Conservation (phyloP, 2,888 invertebrate species). For the Tetramorium bicarinatum region DNA sequence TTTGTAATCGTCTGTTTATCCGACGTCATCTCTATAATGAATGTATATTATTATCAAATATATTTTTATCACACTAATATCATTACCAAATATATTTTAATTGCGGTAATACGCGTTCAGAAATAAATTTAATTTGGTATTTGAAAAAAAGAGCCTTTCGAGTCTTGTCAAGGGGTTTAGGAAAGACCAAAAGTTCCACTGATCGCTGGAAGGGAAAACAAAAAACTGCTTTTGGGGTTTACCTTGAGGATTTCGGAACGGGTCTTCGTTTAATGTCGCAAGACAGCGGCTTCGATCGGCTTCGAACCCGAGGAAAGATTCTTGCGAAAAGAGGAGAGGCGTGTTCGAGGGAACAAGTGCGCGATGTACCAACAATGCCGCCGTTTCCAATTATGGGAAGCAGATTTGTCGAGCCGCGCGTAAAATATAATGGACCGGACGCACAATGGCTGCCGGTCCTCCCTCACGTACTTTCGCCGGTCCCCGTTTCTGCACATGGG, state of each 20-base stretch:
- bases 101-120: neutral
- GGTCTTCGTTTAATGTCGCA: neutral
- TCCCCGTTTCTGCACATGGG: constrained; percentile 57
- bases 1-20: neutral
- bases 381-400: constrained; percentile 71
- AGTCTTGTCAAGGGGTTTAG: neutral
- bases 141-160: neutral
- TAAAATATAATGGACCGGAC: constrained; percentile 60
- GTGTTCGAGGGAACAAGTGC: constrained; percentile 36
- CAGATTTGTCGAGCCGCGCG: constrained; percentile 69
- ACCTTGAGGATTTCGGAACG: neutral
- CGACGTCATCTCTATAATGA: neutral
- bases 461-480: constrained; percentile 70
- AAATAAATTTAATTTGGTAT: neutral
- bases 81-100: neutral
- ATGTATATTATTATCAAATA: neutral
- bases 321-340: constrained; percentile 64
- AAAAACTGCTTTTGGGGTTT: neutral
- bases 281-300: too few relatives aligned
- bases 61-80: neutral
- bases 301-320: constrained; percentile 19
- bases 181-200: neutral
- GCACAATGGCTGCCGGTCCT: constrained; percentile 59
- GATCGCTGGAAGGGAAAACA: neutral
- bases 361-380: constrained; percentile 60